Evolutionary conservation across 2,888 invertebrate genomes (phyloP), one percentile per base, ranked within the genome.

Genomic region (Apamea sordens): DNA sequence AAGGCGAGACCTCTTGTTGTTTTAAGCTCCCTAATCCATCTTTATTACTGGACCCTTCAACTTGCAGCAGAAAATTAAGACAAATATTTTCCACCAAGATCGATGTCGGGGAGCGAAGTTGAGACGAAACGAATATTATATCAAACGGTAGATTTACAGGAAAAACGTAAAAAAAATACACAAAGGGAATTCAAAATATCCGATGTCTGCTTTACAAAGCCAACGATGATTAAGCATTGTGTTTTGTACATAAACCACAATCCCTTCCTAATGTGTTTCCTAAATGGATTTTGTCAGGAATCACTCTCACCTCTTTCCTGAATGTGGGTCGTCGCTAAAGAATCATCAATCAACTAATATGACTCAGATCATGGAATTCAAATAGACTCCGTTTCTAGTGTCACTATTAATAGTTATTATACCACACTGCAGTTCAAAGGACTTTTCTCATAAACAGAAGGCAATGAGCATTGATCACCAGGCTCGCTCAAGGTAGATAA

Each of bases 181-280:
- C 83, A 83, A 86, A 86, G 61, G 56, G 69, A 75, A 70, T 73
- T 69, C 74, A 65, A 75, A 75, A 75, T 63, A 77, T 73, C 72
- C 77, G 83, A 86, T 83, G 56, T 63, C 75, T 61, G 36, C 59
- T 65, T 75, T 63, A 86, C 74, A 83, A 83, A 86, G 72, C 61
- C 65, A 63, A 70, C 36, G 41, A 82, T 78, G 77, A 83, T 75
- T 36, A 74, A 82, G 82, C 47, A 75, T 82, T 86, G 74, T 78
- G 56, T 78, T 78, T 44, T 85, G 73, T 73, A 67, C 61, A 77
- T 44, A 41, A 59, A 81, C 47, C 82, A 41, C 82, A 63, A 81
- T 64, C 73, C 76, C 56, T 63, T 36, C n/a, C 11, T 70, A 67
- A 82, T 71, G 63, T 85, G 41, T 73, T 71, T 73, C n/a, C n/a